Percentiles rank a stretch among this genome's conserved stretches.
Evolutionary conservation across 2,888 invertebrate species (phyloP).

Genomic region (Nezara viridula): DNA sequence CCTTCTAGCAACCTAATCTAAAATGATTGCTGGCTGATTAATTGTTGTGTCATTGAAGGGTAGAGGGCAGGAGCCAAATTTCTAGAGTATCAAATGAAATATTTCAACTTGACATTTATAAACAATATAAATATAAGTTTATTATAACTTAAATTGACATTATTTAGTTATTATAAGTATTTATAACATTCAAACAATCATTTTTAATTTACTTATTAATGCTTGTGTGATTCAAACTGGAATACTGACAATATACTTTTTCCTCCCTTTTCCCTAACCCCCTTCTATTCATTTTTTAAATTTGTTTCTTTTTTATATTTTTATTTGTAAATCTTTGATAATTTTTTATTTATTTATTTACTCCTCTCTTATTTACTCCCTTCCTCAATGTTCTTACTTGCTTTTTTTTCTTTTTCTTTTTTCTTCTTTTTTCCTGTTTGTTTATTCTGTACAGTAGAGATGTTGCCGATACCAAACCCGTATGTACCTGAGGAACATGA

Average conservation of each 20-base stretch:
- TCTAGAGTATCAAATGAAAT: not conserved
- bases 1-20: not conserved
- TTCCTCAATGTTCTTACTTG: not conserved
- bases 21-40: not conserved
- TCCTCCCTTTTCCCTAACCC: slow-evolving; percentile 59
- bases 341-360: slow-evolving; percentile 49
- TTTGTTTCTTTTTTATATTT: not conserved
- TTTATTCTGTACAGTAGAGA: slow-evolving; percentile 65
- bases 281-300: slow-evolving; percentile 58
- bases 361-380: not conserved
- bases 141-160: not conserved
- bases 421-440: slow-evolving; percentile 35
- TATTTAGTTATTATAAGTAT: not conserved
- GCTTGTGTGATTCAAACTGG: not conserved
- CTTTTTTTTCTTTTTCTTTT: slow-evolving; percentile 23
- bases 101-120: not conserved
- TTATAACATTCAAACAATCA: not conserved
- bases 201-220: not conserved
- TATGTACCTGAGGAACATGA: slow-evolving; percentile 91
- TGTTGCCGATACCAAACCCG: slow-evolving; percentile 85
- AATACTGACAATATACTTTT: slow-evolving; percentile 15
- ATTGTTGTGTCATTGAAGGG: not conserved
- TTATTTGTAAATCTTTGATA: not conserved
- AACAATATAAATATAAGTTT: not conserved
- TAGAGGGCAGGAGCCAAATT: not conserved